Conservation (phyloP, 2,888 invertebrate genomes). For the Atrina japonica region DNA sequence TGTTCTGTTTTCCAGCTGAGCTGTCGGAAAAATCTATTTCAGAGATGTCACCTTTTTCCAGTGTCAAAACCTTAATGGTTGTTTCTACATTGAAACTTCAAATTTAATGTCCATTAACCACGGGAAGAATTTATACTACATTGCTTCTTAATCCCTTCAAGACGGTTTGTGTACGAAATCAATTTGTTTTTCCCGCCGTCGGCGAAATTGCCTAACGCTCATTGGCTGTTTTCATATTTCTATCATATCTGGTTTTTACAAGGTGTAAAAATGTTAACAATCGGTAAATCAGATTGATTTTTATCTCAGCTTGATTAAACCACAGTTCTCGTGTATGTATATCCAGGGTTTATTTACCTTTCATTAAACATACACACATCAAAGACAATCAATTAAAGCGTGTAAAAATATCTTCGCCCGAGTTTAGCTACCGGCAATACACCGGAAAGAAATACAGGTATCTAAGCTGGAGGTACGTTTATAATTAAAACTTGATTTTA, state of each 20-base stretch:
- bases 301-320: no score
- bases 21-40: constrained; percentile 8
- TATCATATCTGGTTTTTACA: constrained; percentile 18
- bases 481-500: no score
- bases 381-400: no score
- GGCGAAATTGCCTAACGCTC: constrained; percentile 5
- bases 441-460: no score
- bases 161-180: constrained; percentile 19
- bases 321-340: no score
- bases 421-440: no score
- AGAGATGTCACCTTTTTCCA: constrained; percentile 15
- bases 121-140: constrained; percentile 24
- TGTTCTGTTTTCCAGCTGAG: no score
- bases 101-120: constrained; percentile 31
- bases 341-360: no score
- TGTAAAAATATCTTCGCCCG: no score
- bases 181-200: constrained; percentile 18
- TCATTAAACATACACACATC: no score
- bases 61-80: constrained; percentile 23
- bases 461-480: no score
- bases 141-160: constrained; percentile 24
- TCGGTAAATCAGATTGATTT: no score
- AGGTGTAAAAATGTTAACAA: constrained; percentile 13
- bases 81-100: constrained; percentile 6
- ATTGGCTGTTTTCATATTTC: constrained; percentile 15